These are phyloP conservation scores for Phania funesta DNA, from an alignment of 2,888 invertebrate species.

Conservation along the genomic window DNA sequence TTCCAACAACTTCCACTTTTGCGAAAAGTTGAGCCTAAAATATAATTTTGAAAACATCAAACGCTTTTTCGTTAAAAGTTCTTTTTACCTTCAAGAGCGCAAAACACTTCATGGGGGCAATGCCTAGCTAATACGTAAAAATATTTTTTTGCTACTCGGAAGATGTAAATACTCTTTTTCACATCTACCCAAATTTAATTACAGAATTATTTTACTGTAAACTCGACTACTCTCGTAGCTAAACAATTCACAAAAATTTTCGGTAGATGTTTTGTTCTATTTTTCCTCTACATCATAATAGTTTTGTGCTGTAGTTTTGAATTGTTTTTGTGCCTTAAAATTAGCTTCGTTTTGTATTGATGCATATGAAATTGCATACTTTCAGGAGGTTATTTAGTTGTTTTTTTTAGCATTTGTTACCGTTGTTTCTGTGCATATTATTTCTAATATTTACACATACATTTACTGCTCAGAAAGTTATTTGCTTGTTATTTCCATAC, in stretches of 20 bases:
- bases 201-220: background rate
- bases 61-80: no score
- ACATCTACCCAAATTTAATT: no score
- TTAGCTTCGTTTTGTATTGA: slow-evolving; percentile 70
- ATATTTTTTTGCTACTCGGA: no score
- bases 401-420: slow-evolving; percentile 6
- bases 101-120: no score
- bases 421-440: slow-evolving; percentile 2
- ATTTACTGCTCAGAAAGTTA: background rate
- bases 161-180: no score
- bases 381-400: slow-evolving; percentile 55
- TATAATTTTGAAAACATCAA: no score
- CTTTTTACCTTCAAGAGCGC: no score
- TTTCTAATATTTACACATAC: slow-evolving; percentile 4
- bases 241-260: background rate
- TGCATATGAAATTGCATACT: slow-evolving; percentile 68
- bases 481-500: slow-evolving; percentile 63
- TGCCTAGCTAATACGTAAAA: no score
- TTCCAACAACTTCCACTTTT: no score
- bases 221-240: background rate
- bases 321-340: slow-evolving; percentile 66
- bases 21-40: no score
- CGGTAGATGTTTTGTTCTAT: background rate
- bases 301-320: slow-evolving; percentile 17
- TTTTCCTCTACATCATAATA: background rate